A percentile compares a stretch with the other conserved stretches of the same genome.
Conservation (phyloP, 92 coral and sea anemone species). For the Chrysogorgia sp. region DNA sequence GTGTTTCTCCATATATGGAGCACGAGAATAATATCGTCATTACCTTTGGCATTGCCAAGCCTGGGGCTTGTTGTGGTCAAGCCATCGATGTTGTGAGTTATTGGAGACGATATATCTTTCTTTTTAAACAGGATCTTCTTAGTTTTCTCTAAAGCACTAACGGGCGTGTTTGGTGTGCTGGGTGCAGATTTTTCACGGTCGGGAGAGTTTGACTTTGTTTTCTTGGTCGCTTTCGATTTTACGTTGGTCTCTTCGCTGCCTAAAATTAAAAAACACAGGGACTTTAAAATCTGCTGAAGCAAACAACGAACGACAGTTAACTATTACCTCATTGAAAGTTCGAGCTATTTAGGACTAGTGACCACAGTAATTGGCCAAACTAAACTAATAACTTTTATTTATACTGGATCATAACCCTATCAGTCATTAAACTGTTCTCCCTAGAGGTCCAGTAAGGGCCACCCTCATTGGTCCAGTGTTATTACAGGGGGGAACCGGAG, state of each 20-base stretch:
- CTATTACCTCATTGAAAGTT: background rate
- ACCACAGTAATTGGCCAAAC: too few species aligned
- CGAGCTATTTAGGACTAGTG: background rate
- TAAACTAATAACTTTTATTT: too few species aligned
- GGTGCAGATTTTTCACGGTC: too few species aligned
- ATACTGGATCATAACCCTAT: too few species aligned
- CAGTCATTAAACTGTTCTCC: too few species aligned
- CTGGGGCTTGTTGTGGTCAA: background rate
- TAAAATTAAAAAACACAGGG: background rate
- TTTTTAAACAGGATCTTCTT: background rate
- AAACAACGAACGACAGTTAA: background rate
- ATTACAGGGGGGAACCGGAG: too few species aligned
- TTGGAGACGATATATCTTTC: conserved; percentile 3
- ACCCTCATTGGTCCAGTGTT: too few species aligned
- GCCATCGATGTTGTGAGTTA: background rate
- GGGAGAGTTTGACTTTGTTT: background rate
- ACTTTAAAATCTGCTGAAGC: background rate
- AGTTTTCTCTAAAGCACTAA: background rate
- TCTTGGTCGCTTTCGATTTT: background rate
- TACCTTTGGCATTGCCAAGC: background rate
- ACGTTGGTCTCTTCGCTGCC: background rate
- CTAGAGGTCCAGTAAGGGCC: too few species aligned
- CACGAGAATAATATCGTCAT: background rate
- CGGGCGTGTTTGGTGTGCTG: too few species aligned
- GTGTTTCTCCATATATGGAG: background rate